A percentile compares a stretch with the other conserved stretches of the same genome.
Conservation (phyloP, 1,140 invertebrate genomes). For the Caenorhabditis elegans region WBcel235 BX284606.5:12930001-12930500, state of each 20-base stretch:
- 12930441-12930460: not conserved
- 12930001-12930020: not conserved
- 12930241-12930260: not conserved
- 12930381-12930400: too few species aligned
- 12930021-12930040: not conserved
- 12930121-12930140: not conserved
- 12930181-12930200: not conserved
- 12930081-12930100: not conserved
- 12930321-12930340: not conserved
- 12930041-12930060: too few species aligned
- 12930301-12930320: not conserved
- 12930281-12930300: slow-evolving; percentile 3
- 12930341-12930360: not conserved
- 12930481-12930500: not conserved
- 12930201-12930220: too few species aligned
- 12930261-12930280: not conserved
- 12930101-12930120: not conserved
- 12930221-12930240: not conserved
- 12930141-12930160: slow-evolving; percentile 7
- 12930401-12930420: slow-evolving; percentile 1
- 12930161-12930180: not conserved
- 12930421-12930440: not conserved
- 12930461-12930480: not conserved
- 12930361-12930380: too few species aligned
- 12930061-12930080: not conserved